Conservation (phyloP, 2,797 vertebrate genomes). For the Manis javanica region DNA sequence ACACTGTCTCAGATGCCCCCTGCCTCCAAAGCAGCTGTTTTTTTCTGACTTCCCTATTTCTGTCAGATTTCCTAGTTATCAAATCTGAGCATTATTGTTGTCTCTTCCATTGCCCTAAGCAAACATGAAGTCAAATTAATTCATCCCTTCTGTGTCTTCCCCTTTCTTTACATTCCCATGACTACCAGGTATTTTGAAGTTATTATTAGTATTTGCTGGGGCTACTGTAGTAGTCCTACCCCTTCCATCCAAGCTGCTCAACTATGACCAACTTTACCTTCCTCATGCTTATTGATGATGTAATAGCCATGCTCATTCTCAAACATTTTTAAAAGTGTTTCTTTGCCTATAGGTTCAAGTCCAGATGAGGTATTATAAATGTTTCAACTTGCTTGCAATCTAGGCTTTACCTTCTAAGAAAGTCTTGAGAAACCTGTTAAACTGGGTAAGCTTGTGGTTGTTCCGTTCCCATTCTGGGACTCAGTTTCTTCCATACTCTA, state of each 20-base stretch:
- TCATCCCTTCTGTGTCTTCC: slow-evolving; percentile 3
- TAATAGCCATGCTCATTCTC: neutral
- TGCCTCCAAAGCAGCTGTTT: slow-evolving; percentile 47
- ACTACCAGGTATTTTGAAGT: slow-evolving; percentile 13
- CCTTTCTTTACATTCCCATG: neutral
- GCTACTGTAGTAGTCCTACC: neutral
- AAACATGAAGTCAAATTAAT: slow-evolving; percentile 49
- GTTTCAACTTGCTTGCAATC: slow-evolving; percentile 36
- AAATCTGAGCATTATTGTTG: slow-evolving; percentile 57
- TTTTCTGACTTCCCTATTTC: slow-evolving; percentile 43
- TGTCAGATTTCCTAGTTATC: slow-evolving; percentile 55
- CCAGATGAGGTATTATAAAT: slow-evolving; percentile 39
- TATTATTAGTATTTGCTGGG: slow-evolving; percentile 16
- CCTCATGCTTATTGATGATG: slow-evolving; percentile 1
- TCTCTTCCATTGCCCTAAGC: slow-evolving; percentile 32
- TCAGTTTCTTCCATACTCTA: slow-evolving; percentile 53
- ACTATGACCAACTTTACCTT: neutral
- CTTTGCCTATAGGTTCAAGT: slow-evolving; percentile 1
- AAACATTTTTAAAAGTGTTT: slow-evolving; percentile 31
- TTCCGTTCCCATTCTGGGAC: slow-evolving; percentile 40
- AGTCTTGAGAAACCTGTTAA: slow-evolving; percentile 1
- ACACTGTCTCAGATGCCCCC: neutral
- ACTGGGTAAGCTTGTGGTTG: neutral
- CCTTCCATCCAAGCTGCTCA: neutral
- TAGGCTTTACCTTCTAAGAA: slow-evolving; percentile 61